Base-by-base conservation (phyloP, 2,113 vertebrate species). In the Heterotis niloticus region DNA sequence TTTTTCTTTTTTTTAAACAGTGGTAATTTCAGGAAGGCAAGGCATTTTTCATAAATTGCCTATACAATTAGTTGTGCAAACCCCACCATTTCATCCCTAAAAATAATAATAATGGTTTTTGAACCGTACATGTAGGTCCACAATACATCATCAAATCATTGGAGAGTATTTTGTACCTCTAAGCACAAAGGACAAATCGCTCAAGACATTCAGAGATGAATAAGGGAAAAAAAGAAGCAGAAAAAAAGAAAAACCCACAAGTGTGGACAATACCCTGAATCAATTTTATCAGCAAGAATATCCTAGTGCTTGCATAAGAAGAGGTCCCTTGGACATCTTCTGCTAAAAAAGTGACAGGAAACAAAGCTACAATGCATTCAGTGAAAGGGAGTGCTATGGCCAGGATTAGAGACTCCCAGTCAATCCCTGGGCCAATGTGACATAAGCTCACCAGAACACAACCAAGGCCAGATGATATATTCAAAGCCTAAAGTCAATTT, bases 21-120 rank as follows among this genome's bases (percentile, higher is more conserved):
- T 57, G 57, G 18, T 69, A 81, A 79, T 81, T 83, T 78, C 82
- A 54, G 69, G 72, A 81, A 68, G 28, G 78, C 70, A 77, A 56
- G 76, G 76, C 80, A 80, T 64, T 24, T 80, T 79, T 81, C 59
- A 76, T 68, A 23, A 79, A 56, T 74, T 44, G 34, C 78, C 52
- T 69, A 13, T 17, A 44, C 59, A 73, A 13, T 73, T 28, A 64
- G 70, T 29, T 11, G 29, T 57, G 52, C n/a, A 69, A 71, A 26
- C 14, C n/a, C 23, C 54, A 57, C 16, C 20, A 20, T 73, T n/a
- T 56, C 24, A 26, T 57, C 26, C 11, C 14, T 34, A 13, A 69
- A 34, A 11, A 74, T 26, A 59, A 23, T n/a, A 73, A 20, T 14
- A 74, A 57, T 74, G 56, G 56, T 23, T 59, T 74, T 74, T 34